These are phyloP conservation scores for Stomorhina lunata DNA, from an alignment of 2,888 invertebrate species.

Conservation along the genomic window DNA sequence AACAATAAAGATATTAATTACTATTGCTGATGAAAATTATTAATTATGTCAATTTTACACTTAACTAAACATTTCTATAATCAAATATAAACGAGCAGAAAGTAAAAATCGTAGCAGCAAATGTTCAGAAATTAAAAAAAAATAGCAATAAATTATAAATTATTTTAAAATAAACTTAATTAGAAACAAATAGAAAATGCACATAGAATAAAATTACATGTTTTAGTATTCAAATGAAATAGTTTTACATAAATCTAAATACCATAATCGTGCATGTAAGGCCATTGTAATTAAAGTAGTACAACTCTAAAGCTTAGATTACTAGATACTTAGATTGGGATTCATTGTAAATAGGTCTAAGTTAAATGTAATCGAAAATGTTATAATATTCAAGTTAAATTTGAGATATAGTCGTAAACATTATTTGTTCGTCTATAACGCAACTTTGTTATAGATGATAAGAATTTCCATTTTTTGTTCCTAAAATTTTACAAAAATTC, in stretches of 20 bases:
- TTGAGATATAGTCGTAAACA: too few relatives aligned
- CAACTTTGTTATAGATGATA: too few relatives aligned
- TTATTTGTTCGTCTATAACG: too few relatives aligned
- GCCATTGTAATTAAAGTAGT: not conserved
- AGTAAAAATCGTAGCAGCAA: not conserved
- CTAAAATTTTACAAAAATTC: too few relatives aligned
- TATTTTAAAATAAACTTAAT: conserved; percentile 9
- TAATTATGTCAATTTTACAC: conserved; percentile 20
- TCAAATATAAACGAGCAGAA: conserved; percentile 3
- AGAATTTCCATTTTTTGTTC: too few relatives aligned
- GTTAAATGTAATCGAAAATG: too few relatives aligned
- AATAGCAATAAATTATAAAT: conserved; percentile 1
- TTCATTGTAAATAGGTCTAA: too few relatives aligned
- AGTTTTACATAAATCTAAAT: conserved; percentile 19
- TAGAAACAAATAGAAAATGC: not conserved
- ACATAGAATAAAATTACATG: not conserved
- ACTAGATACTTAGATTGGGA: too few relatives aligned
- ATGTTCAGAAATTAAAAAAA: not conserved
- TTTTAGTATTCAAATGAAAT: not conserved
- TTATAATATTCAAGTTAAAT: too few relatives aligned
- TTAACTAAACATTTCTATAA: conserved; percentile 17
- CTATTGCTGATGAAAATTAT: conserved; percentile 1
- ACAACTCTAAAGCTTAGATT: too few relatives aligned
- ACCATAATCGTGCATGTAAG: not conserved
- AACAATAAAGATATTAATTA: not conserved